Evolutionary conservation across 2,888 invertebrate genomes (phyloP).

Genomic region (Zaprionus obscuricornis): DNA sequence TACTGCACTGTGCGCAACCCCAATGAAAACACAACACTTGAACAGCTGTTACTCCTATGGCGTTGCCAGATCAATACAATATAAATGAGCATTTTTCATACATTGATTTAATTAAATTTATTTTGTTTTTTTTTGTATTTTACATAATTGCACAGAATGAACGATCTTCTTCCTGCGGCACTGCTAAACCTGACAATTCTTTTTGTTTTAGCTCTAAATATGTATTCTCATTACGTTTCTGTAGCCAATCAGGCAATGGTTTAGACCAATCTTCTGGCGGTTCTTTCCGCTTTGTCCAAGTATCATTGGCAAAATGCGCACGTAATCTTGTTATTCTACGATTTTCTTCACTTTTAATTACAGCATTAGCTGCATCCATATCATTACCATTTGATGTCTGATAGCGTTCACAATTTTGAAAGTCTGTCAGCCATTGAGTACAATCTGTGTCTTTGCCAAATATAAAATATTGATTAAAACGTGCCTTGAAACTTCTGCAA

Average conservation of each 20-base stretch:
- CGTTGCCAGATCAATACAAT: conserved; percentile 35
- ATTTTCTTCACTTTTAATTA: conserved; percentile 89
- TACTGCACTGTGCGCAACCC: conserved; percentile 22
- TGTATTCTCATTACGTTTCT: conserved; percentile 87
- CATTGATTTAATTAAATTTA: background rate
- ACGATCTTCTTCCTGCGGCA: conserved; percentile 46
- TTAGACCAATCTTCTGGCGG: conserved; percentile 93
- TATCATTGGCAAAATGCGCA: conserved; percentile 89
- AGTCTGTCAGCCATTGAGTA: conserved; percentile 91
- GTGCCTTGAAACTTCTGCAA: conserved; percentile 89
- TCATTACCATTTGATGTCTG: conserved; percentile 85
- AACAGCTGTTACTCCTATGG: conserved; percentile 47
- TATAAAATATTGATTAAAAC: conserved; percentile 95
- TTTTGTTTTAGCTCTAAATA: conserved; percentile 87
- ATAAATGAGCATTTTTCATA: background rate
- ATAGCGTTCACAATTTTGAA: conserved; percentile 89
- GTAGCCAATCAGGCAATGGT: conserved; percentile 91
- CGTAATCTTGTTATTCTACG: conserved; percentile 87
- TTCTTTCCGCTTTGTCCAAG: conserved; percentile 89
- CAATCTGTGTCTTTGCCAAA: conserved; percentile 90
- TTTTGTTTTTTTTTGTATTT: conserved; percentile 36
- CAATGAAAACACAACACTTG: conserved; percentile 8
- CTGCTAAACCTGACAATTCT: conserved; percentile 85
- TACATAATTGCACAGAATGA: conserved; percentile 79
- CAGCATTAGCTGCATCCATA: conserved; percentile 86